Evolutionary conservation across 1,140 invertebrate genomes (phyloP), one percentile per base, ranked within the genome.

Genomic region (Asbolus verrucosus): DNA sequence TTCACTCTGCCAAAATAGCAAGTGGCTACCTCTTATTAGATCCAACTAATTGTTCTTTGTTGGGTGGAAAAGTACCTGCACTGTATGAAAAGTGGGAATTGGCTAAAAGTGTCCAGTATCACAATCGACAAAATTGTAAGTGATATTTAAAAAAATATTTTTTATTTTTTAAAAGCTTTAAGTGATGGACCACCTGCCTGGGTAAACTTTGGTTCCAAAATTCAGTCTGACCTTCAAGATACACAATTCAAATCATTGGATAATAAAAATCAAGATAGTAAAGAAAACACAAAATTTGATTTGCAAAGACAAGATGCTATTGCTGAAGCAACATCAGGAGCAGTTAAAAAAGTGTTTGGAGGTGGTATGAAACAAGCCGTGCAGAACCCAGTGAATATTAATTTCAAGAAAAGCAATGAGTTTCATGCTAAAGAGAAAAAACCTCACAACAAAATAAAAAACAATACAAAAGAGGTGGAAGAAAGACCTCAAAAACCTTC

Each of bases 51-150:
- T 85, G 91, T 69, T 84, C 87, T 71, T 80, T 94, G 16, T 83
- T 96, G 9, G 94, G 94, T 19, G 95, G 95, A 39, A 87, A 88
- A 73, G 95, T 97, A 0, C 82, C 87, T n/a, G 86, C 86, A 72
- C 83, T 97, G 75, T 89, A 93, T 68, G 94, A 96, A 77, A 95
- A 94, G 80, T 97, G 94, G 94, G 91, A 95, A 80, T 80, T 96
- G 15, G 92, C 93, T 73, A 87, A 90, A 80, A 91, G 88, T 83
- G 83, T 95, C 63, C 89, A 91, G 1, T 88, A 87, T 71, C 90
- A 92, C 75, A 90, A 85, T 71, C 87, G 88, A 82, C 86, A 75
- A 59, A 61, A 54, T 14, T 43, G 73, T 75, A 72, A 73, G 43
- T 43, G 30, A 54, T 41, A 15, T 68, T 36, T 15, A 11, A n/a